Percentiles rank a stretch among this genome's conserved stretches.
Evolutionary conservation across 2,888 invertebrate species (phyloP).

Genomic region (Drosophila meridionalis): DNA sequence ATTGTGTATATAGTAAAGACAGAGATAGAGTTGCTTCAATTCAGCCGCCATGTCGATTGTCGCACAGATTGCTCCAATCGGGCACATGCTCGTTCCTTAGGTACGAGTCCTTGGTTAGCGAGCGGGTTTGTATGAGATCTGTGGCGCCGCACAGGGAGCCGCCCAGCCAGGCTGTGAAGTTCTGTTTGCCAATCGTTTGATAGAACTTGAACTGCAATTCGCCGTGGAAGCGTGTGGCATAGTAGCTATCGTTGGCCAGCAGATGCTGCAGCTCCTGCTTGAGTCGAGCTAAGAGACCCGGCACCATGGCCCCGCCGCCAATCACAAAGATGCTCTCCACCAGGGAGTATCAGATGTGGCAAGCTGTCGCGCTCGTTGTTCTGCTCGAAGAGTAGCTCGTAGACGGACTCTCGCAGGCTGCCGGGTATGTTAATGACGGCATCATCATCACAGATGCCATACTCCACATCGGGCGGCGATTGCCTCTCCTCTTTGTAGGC

Average conservation of each 20-base stretch:
- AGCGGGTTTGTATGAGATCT: conserved; percentile 89
- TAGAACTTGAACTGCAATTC: conserved; percentile 91
- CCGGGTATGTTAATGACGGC: conserved; percentile 88
- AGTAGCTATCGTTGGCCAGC: conserved; percentile 87
- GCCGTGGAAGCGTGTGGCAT: conserved; percentile 87
- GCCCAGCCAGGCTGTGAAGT: conserved; percentile 95
- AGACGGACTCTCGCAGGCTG: conserved; percentile 91
- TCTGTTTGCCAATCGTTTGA: conserved; percentile 91
- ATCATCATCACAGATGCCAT: conserved; percentile 88
- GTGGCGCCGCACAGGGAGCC: conserved; percentile 92
- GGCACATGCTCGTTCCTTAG: conserved; percentile 89
- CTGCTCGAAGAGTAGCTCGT: conserved; percentile 93
- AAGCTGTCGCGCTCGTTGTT: conserved; percentile 93
- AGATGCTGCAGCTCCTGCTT: conserved; percentile 90
- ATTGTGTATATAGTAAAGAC: conserved; percentile 6
- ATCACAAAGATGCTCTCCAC: conserved; percentile 94
- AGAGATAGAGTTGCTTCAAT: conserved; percentile 11
- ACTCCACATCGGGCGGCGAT: conserved; percentile 87
- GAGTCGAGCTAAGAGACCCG: conserved; percentile 93
- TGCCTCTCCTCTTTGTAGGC: conserved; percentile 86
- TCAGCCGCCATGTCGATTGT: conserved; percentile 78
- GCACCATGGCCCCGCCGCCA: conserved; percentile 94
- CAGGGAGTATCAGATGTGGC: conserved; percentile 91
- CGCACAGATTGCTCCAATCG: conserved; percentile 89
- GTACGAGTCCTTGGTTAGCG: conserved; percentile 91